Percentiles rank a stretch among this genome's conserved stretches.
phyloP scores from a whole-genome alignment of 2,797 vertebrate genomes.

The Epinephelus coioides region DNA sequence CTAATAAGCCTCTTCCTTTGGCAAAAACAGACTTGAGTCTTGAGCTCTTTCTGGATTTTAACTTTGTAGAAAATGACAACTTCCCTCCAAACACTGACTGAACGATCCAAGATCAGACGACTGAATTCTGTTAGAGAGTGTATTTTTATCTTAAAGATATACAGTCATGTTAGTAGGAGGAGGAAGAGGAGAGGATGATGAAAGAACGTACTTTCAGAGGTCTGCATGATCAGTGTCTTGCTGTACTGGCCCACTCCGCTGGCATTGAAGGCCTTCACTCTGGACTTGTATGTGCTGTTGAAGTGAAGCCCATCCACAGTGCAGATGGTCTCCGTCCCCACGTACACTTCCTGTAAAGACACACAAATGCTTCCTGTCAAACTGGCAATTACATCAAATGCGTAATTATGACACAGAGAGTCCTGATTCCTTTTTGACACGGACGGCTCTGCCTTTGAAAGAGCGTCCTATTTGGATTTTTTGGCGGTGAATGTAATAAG shows the following conservation, averaged over 20 bases:
- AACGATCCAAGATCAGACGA: not conserved
- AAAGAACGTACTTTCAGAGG: constrained; percentile 93
- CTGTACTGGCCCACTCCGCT: constrained; percentile 97
- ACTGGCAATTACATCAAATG: constrained; percentile 20
- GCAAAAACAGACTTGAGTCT: constrained; percentile 16
- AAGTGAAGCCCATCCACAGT: constrained; percentile 99
- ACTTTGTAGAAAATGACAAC: not conserved
- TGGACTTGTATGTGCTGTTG: constrained; percentile 97
- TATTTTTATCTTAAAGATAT: constrained; percentile 8
- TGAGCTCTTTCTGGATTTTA: constrained; percentile 7
- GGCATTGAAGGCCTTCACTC: constrained; percentile 97
- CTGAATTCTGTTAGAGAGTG: constrained; percentile 33
- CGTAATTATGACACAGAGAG: constrained; percentile 34
- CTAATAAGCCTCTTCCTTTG: not conserved
- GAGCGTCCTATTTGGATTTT: constrained; percentile 31
- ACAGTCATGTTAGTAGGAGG: not conserved
- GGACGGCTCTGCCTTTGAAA: constrained; percentile 2
- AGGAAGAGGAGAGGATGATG: not conserved
- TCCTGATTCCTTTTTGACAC: not conserved
- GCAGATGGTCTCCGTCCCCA: constrained; percentile 98
- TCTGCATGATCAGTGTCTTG: constrained; percentile 98
- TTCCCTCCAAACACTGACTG: not conserved
- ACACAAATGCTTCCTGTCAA: constrained; percentile 48
- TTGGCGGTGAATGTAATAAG: constrained; percentile 22
- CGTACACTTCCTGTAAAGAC: constrained; percentile 94